Conservation (phyloP, 2,113 vertebrate species). For the Halichoeres trimaculatus region DNA sequence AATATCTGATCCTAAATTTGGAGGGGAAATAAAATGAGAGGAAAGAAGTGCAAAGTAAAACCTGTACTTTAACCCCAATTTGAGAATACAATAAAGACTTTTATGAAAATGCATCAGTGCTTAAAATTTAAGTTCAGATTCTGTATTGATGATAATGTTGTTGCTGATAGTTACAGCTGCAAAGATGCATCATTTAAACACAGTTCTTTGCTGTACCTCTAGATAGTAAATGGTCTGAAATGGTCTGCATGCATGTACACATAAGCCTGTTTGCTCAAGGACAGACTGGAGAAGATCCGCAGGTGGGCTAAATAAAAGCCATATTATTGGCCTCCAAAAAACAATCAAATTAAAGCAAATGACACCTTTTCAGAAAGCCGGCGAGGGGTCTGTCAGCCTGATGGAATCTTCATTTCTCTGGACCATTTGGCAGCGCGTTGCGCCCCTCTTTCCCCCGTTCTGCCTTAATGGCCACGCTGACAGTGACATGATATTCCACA, state of each 20-base stretch:
- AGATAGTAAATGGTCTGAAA: slow-evolving; percentile 50
- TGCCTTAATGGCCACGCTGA: slow-evolving; percentile 77
- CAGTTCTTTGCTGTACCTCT: slow-evolving; percentile 4
- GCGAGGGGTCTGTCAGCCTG: slow-evolving; percentile 78
- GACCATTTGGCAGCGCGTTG: slow-evolving; percentile 75
- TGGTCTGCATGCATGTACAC: slow-evolving; percentile 30
- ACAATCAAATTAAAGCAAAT: slow-evolving; percentile 85
- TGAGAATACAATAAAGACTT: no score
- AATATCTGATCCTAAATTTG: no score
- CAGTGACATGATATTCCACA: slow-evolving; percentile 79
- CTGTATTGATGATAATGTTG: slow-evolving; percentile 1
- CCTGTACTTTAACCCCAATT: no score
- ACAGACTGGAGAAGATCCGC: slow-evolving; percentile 42
- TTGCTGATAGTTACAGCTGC: slow-evolving; percentile 16
- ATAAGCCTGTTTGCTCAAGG: slow-evolving; percentile 45
- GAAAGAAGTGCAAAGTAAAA: no score
- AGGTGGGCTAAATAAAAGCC: slow-evolving; percentile 79
- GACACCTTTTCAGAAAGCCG: slow-evolving; percentile 81
- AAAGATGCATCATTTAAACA: slow-evolving; percentile 23
- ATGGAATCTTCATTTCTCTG: slow-evolving; percentile 82
- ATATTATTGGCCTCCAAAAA: slow-evolving; percentile 76
- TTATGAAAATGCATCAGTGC: neutral
- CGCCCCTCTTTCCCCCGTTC: slow-evolving; percentile 64
- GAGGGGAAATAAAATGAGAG: no score
- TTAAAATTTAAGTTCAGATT: slow-evolving; percentile 9